These are phyloP conservation scores for Parambassis ranga DNA, from an alignment of 2,797 vertebrate genomes.

Conservation along the genomic window DNA sequence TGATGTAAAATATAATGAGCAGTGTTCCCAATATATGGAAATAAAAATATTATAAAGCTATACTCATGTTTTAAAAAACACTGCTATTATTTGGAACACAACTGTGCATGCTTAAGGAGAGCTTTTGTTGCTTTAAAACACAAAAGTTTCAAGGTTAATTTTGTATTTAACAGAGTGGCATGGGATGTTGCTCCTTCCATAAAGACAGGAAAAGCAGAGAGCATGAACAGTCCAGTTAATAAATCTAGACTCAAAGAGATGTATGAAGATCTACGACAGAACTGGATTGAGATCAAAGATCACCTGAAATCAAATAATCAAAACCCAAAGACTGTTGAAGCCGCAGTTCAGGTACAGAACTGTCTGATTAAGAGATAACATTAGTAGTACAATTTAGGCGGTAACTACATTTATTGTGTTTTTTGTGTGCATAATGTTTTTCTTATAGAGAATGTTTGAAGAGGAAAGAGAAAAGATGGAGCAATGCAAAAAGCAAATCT, in stretches of 20 bases:
- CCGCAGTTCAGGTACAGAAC: fast-evolving
- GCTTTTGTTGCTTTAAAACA: too few species aligned
- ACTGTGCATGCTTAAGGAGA: too few species aligned
- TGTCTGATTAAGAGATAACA: too few species aligned
- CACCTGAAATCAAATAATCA: fast-evolving
- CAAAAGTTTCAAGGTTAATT: too few species aligned
- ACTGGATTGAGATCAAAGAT: fast-evolving
- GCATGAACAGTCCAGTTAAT: background rate
- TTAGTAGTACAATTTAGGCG: too few species aligned
- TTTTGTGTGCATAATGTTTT: background rate
- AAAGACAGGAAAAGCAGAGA: background rate
- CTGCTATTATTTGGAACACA: background rate
- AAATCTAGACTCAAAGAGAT: background rate
- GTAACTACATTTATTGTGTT: too few species aligned
- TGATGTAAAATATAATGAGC: background rate
- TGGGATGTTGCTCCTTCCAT: fast-evolving
- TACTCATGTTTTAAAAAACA: background rate
- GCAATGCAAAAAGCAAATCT: fast-evolving
- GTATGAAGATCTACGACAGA: background rate
- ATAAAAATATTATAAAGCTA: background rate
- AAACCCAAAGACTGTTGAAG: background rate
- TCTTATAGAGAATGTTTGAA: fast-evolving
- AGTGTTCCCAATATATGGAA: background rate
- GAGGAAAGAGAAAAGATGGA: fast-evolving
- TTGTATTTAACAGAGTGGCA: background rate